A percentile compares a stretch with the other conserved stretches of the same genome.
These are phyloP conservation scores for Antechinus flavipes DNA, from an alignment of 2,113 vertebrate species.

Conservation along the genomic window DNA sequence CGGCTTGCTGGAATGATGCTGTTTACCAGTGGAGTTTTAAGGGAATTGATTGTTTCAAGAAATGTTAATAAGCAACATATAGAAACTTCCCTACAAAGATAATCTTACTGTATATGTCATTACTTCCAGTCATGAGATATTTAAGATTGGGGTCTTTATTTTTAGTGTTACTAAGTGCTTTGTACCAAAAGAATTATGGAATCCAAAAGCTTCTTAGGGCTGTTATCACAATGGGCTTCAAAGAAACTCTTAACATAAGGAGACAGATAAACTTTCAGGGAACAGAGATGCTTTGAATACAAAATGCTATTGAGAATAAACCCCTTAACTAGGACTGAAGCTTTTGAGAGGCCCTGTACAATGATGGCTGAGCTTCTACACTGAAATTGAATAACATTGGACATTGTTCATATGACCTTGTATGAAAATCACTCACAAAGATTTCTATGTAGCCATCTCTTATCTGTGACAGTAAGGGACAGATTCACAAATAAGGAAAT, in stretches of 20 bases:
- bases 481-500: constrained; percentile 44
- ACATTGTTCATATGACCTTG: constrained; percentile 29
- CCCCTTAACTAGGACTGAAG: constrained; percentile 35
- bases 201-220: constrained; percentile 37
- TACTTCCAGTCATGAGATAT: constrained; percentile 63
- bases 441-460: constrained; percentile 40
- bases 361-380: neutral
- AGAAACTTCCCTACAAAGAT: constrained; percentile 67
- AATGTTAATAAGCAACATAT: constrained; percentile 71
- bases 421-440: constrained; percentile 44
- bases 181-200: constrained; percentile 53
- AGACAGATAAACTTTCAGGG: constrained; percentile 23
- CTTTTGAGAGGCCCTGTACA: constrained; percentile 46
- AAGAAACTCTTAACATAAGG: constrained; percentile 44
- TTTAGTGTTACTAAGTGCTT: constrained; percentile 62
- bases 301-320: constrained; percentile 48
- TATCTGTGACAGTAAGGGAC: constrained; percentile 43
- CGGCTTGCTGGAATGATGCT: constrained; percentile 63
- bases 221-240: constrained; percentile 52
- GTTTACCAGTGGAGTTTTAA: constrained; percentile 75
- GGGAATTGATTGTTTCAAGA: constrained; percentile 73
- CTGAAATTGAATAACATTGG: constrained; percentile 20
- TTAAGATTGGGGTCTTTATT: constrained; percentile 71
- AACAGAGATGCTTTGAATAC: constrained; percentile 28
- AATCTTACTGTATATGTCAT: constrained; percentile 67